Percentiles rank a stretch among this genome's conserved stretches.
Conservation (phyloP, 1,140 invertebrate species). For the Pachyrhynchus sulphureomaculatus region DNA sequence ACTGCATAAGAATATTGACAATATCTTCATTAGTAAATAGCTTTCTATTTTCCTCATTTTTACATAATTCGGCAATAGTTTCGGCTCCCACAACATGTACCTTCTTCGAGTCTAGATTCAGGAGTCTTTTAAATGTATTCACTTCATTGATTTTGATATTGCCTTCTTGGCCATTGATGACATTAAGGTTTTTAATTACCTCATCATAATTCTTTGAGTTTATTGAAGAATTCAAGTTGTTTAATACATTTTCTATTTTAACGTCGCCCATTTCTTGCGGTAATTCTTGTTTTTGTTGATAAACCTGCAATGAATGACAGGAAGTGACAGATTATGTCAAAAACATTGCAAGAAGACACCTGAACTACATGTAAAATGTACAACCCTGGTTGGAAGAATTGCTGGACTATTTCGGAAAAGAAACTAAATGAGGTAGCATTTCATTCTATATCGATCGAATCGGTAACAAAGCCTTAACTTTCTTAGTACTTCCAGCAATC, state of each 20-base stretch:
- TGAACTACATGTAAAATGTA: no score
- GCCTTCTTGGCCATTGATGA: conserved; percentile 17
- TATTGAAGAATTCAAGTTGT: conserved; percentile 17
- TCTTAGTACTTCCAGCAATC: no score
- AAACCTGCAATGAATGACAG: no score
- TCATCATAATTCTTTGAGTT: conserved; percentile 25
- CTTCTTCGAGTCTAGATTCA: conserved; percentile 29
- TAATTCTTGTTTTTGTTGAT: no score
- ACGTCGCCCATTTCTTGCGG: background rate
- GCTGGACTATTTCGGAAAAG: no score
- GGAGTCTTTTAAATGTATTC: conserved; percentile 25
- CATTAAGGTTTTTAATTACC: conserved; percentile 30
- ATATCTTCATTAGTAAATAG: conserved; percentile 63
- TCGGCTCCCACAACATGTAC: conserved; percentile 54
- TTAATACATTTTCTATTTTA: conserved; percentile 22
- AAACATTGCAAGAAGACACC: no score
- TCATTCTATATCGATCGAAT: no score
- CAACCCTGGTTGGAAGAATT: no score
- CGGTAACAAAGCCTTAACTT: no score
- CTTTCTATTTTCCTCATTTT: conserved; percentile 66
- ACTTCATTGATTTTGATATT: conserved; percentile 31
- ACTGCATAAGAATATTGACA: conserved; percentile 58
- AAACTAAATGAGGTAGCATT: no score
- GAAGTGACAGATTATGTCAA: no score
- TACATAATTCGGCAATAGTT: conserved; percentile 71